Percentiles rank a stretch among this genome's conserved stretches.
Evolutionary conservation across 2,888 invertebrate species (phyloP).

Genomic region (Temnothorax ravouxi): DNA sequence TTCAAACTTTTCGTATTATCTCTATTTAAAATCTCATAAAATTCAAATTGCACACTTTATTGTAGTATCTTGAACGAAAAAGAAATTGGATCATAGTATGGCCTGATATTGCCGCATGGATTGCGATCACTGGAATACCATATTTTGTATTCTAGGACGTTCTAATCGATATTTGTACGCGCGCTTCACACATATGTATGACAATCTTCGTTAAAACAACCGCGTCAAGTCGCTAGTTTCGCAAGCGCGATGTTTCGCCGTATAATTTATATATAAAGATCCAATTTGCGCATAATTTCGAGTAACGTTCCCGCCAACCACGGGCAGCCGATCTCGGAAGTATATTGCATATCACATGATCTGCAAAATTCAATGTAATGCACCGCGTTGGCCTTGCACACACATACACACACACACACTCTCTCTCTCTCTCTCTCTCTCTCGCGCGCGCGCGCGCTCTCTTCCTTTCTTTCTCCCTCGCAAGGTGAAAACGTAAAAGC

Average conservation of each 20-base stretch:
- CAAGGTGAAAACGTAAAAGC: constrained; percentile 67
- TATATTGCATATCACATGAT: constrained; percentile 44
- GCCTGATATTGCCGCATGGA: not conserved
- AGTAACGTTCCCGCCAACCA: constrained; percentile 33
- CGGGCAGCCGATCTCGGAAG: constrained; percentile 27
- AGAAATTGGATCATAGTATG: not conserved
- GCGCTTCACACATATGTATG: not conserved
- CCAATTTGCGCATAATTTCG: constrained; percentile 44
- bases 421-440: not conserved
- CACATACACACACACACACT: too few species aligned
- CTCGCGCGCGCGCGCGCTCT: too few species aligned
- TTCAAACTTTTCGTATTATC: not conserved
- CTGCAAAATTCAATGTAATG: constrained; percentile 50
- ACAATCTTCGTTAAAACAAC: not conserved
- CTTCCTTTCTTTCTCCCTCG: not conserved
- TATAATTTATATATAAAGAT: constrained; percentile 50
- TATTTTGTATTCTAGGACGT: not conserved
- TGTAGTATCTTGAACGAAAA: not conserved
- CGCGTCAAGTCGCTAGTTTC: not conserved
- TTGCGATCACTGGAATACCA: not conserved
- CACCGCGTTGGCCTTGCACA: constrained; percentile 12
- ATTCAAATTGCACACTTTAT: not conserved
- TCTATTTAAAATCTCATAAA: constrained; percentile 17
- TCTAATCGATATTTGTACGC: not conserved
- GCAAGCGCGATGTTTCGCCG: not conserved